These are phyloP conservation scores for Ylistrum balloti DNA, from an alignment of 1,140 invertebrate species.

Conservation along the genomic window DNA sequence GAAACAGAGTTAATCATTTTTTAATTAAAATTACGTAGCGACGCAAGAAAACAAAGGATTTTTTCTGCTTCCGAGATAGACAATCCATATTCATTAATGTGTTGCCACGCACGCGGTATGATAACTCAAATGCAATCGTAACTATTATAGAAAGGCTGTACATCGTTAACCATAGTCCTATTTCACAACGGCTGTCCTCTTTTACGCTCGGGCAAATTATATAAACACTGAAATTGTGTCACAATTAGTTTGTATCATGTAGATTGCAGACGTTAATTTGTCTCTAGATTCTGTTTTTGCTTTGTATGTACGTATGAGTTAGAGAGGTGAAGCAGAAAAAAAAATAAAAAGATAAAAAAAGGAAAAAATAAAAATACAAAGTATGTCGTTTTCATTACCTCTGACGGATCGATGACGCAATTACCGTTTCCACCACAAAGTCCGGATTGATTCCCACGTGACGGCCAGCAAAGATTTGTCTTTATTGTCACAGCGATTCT, in stretches of 20 bases:
- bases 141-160: not conserved
- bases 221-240: not conserved
- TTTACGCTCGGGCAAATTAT: not conserved
- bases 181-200: not conserved
- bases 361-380: too few species aligned
- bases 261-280: not conserved
- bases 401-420: slow-evolving; percentile 24
- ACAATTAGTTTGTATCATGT: not conserved
- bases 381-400: slow-evolving; percentile 18
- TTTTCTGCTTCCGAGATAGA: too few species aligned
- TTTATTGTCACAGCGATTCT: slow-evolving; percentile 8
- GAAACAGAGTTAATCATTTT: too few species aligned
- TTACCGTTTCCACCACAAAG: slow-evolving; percentile 26
- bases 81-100: not conserved
- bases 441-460: not conserved
- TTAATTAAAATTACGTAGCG: too few species aligned
- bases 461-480: slow-evolving; percentile 24
- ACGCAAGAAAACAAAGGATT: too few species aligned
- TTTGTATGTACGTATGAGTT: not conserved
- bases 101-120: not conserved
- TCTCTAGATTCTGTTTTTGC: not conserved
- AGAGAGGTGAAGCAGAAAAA: too few species aligned
- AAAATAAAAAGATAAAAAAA: too few species aligned
- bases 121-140: not conserved
- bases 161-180: not conserved